phyloP scores from a whole-genome alignment of 2,888 invertebrate species.

The Entomobrya proxima region DNA sequence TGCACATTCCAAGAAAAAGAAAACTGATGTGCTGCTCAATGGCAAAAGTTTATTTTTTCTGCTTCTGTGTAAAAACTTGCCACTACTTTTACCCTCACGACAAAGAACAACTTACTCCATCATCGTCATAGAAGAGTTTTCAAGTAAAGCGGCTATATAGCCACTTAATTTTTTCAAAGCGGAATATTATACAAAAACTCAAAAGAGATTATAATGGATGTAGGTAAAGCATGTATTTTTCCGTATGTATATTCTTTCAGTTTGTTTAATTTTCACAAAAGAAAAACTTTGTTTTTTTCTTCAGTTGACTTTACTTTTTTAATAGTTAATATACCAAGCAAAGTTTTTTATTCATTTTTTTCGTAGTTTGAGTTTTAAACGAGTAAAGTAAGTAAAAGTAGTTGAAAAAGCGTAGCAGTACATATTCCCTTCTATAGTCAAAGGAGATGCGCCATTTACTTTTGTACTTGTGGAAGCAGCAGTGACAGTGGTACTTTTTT shows the following conservation, averaged over 20 bases:
- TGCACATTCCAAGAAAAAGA: not conserved
- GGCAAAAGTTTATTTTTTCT: conserved; percentile 6
- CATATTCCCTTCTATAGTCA: too few relatives aligned
- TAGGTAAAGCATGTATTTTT: not conserved
- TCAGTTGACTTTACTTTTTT: conserved; percentile 17
- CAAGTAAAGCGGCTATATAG: not conserved
- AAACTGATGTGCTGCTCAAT: not conserved
- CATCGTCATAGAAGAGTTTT: not conserved
- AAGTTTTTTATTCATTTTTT: conserved; percentile 15
- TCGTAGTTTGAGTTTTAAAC: not conserved
- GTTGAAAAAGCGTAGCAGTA: too few relatives aligned
- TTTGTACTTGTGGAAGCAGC: not conserved
- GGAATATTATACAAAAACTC: not conserved
- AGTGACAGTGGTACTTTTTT: not conserved
- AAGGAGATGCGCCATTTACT: not conserved
- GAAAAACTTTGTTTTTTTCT: not conserved
- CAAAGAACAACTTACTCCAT: not conserved
- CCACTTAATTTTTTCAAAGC: not conserved
- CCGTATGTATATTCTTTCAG: not conserved
- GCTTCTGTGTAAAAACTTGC: not conserved
- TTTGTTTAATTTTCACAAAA: conserved; percentile 37
- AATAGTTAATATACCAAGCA: conserved; percentile 20
- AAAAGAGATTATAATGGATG: not conserved
- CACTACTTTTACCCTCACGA: not conserved
- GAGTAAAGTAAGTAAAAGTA: not conserved